Percentiles rank a stretch among this genome's conserved stretches.
These are phyloP conservation scores for Escarpia spicata DNA, from an alignment of 2,888 invertebrate genomes.

Conservation along the genomic window DNA sequence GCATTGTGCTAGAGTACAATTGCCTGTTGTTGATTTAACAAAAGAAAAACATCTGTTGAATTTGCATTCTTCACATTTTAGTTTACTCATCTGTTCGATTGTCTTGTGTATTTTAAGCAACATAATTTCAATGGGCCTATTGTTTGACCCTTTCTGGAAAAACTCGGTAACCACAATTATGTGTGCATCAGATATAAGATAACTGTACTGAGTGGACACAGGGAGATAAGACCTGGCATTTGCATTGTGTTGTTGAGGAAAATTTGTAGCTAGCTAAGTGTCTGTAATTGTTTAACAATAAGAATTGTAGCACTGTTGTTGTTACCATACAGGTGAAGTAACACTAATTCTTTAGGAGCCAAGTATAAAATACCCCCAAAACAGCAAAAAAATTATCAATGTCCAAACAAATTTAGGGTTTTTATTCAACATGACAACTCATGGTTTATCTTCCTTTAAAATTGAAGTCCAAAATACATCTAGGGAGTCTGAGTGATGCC, in stretches of 20 bases:
- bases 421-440: too few species aligned
- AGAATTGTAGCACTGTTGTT: neutral
- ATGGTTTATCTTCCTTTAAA: too few species aligned
- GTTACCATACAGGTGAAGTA: neutral
- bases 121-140: neutral
- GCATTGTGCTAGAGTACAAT: neutral
- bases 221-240: neutral
- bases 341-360: neutral
- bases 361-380: neutral
- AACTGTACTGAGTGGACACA: neutral
- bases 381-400: too few species aligned
- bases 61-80: neutral
- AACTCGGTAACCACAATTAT: neutral
- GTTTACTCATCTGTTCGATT: neutral
- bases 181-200: too few species aligned
- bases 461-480: too few species aligned
- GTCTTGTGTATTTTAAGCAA: neutral
- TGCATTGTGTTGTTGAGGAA: neutral
- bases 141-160: neutral
- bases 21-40: neutral
- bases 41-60: neutral
- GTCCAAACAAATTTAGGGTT: too few species aligned
- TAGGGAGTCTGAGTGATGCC: too few species aligned
- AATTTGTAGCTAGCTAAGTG: neutral
- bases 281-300: neutral